Evolutionary conservation across 1,140 invertebrate genomes (phyloP), one percentile per base, ranked within the genome.

Genomic region (Ylistrum balloti): DNA sequence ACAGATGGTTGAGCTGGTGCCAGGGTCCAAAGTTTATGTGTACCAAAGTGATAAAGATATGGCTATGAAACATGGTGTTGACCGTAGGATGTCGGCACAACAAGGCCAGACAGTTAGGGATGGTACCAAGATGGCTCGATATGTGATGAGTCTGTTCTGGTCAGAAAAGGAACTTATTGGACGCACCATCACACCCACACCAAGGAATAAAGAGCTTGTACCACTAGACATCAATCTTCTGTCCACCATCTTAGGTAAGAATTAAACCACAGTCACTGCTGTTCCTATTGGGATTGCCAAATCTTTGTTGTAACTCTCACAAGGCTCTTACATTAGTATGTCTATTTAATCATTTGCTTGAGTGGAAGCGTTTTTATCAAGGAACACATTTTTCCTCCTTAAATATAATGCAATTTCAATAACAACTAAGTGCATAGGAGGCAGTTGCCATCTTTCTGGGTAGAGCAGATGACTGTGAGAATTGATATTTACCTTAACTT

Each of bases 111-210:
- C 56, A n/a, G 17, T 74, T n/a, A 74, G 56, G 56, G 56, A 74
- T 17, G 56, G 56, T n/a, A 74, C 56, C 7, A 74, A 74, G 56
- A 74, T 74, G 22, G 56, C 56, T 1, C 56, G 56, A 3, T 74
- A 74, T 11, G 56, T 74, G 56, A 74, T 74, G 56, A 74, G 56
- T 74, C 56, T 74, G n/a, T 74, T 74, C 56, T 74, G 56, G 56
- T 74, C 56, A n/a, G 56, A 74, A 11, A 74, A 28, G 56, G 56
- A 74, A 74, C n/a, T 74, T n/a, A 74, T 74, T 28, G 56, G 56
- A 74, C 56, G n/a, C n/a, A 74, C 56, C 17, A 74, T 74, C 56
- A 74, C 56, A n/a, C 56, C 56, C 3, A 74, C 56, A 28, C 56
- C 56, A 5, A 74, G 56, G 56, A 74, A 74, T 11, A 74, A 74